A percentile compares a stretch with the other conserved stretches of the same genome.
Evolutionary conservation across 2,888 invertebrate species (phyloP).

Genomic region (Drosophila formosana): DNA sequence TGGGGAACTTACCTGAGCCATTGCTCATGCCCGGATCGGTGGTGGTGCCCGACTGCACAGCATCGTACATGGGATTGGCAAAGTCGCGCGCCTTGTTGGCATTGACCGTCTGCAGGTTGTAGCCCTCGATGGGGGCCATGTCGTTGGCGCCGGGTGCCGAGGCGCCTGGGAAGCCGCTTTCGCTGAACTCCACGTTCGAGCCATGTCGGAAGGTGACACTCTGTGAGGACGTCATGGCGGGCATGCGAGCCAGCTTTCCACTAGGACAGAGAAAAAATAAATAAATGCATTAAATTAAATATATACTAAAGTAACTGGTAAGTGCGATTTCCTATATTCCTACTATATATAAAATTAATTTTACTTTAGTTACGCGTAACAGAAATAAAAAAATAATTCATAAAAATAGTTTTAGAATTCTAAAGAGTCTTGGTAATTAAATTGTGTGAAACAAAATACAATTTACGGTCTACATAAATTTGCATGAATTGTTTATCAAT

Average conservation of each 20-base stretch:
- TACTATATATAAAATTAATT: too few species aligned
- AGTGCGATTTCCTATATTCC: too few species aligned
- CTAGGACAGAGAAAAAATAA: conserved; percentile 84
- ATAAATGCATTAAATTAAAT: not conserved
- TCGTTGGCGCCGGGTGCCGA: conserved; percentile 72
- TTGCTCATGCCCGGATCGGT: conserved; percentile 87
- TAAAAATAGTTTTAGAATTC: too few species aligned
- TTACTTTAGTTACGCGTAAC: too few species aligned
- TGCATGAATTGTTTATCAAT: too few species aligned
- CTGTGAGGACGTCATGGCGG: conserved; percentile 93
- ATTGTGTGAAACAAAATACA: too few species aligned
- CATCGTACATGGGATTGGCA: conserved; percentile 99
- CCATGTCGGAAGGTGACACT: conserved; percentile 97
- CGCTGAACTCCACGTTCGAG: conserved; percentile 95
- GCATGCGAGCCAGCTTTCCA: conserved; percentile 92
- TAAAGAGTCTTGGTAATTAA: too few species aligned
- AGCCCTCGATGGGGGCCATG: conserved; percentile 90
- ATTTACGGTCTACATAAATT: too few species aligned
- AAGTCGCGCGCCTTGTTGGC: conserved; percentile 94
- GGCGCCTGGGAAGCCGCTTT: conserved; percentile 86
- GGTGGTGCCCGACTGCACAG: conserved; percentile 89
- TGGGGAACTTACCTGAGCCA: conserved; percentile 86
- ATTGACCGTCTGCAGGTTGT: conserved; percentile 91
- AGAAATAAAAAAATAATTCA: too few species aligned
- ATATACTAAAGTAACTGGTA: too few species aligned